Evolutionary conservation across 2,113 vertebrate species (phyloP).

Genomic region (Labeo catla): DNA sequence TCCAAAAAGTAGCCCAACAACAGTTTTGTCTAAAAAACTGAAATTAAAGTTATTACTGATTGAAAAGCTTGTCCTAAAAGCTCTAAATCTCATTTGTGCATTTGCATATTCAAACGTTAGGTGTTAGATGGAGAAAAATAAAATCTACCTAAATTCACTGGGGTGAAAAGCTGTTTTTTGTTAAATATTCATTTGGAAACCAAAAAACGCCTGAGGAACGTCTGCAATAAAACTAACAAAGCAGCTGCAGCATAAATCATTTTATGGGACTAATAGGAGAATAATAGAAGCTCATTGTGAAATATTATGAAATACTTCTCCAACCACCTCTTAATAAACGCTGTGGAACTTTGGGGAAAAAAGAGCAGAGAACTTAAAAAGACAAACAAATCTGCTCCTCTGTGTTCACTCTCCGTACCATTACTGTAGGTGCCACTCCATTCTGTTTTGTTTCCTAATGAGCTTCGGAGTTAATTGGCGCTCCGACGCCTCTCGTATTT

Average conservation of each 20-base stretch:
- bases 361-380: slow-evolving; percentile 20
- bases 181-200: slow-evolving; percentile 27
- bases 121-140: too few species aligned
- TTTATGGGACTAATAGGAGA: slow-evolving; percentile 8
- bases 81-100: neutral
- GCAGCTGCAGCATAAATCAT: slow-evolving; percentile 17
- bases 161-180: neutral
- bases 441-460: neutral
- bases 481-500: neutral
- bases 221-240: neutral
- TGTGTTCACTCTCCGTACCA: neutral
- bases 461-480: slow-evolving; percentile 5
- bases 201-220: neutral
- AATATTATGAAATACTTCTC: slow-evolving; percentile 5
- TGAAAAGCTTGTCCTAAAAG: neutral
- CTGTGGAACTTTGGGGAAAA: slow-evolving; percentile 8
- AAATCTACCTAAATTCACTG: neutral
- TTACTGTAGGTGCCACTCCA: neutral
- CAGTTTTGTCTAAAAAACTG: neutral
- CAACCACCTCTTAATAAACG: neutral
- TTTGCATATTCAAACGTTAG: neutral
- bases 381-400: slow-evolving; percentile 4
- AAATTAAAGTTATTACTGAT: neutral
- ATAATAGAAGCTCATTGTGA: neutral
- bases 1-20: neutral